Base-by-base conservation (phyloP, 2,797 vertebrate genomes). In the Crenuchus spilurus region DNA sequence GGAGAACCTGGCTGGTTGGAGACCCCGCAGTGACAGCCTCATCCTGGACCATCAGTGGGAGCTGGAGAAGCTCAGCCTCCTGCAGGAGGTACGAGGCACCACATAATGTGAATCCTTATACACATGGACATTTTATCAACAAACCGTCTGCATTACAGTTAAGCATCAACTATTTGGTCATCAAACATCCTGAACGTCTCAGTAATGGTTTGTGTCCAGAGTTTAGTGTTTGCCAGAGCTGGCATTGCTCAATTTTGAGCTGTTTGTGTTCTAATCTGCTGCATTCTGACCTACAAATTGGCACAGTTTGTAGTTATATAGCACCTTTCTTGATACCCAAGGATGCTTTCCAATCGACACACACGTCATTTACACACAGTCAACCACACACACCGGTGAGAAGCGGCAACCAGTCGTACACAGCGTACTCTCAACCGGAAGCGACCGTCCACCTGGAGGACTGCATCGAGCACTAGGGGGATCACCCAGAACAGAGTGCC, bases 31-130 rank as follows among this genome's bases (percentile, higher is more conserved):
- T 0, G 95, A 96, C 87, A 96, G 95, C 82, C 93, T 96, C 76
- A 96, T 96, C 84, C 89, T 96, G 30, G 94, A 96, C 83, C 95
- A 96, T 85, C 95, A 95, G 77, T 95, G 94, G 95, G 94, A 96
- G 82, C 84, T 96, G 88, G 94, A 96, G 82, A 96, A 96, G 67
- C 93, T 96, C 76, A 96, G 94, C 68, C 92, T 96, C 13, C 88
- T 96, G 75, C 94, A 96, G 80, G 95, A 96, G 87, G 95, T 95
- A 54, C 22, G 22, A 18, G 31, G 61, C 7, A 8, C 48, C 42
- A 6, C 30, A 52, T 10, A 1, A 13, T n/a, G n/a, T n/a, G n/a
- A 31, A 26, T 22, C n/a, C 24, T 2, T 3, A 31, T n/a, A 14
- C 3, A 18, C n/a, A 35, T 33, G 2, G 6, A 9, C 55, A 37